phyloP scores from a whole-genome alignment of 2,888 invertebrate genomes.

The Leucania comma region DNA sequence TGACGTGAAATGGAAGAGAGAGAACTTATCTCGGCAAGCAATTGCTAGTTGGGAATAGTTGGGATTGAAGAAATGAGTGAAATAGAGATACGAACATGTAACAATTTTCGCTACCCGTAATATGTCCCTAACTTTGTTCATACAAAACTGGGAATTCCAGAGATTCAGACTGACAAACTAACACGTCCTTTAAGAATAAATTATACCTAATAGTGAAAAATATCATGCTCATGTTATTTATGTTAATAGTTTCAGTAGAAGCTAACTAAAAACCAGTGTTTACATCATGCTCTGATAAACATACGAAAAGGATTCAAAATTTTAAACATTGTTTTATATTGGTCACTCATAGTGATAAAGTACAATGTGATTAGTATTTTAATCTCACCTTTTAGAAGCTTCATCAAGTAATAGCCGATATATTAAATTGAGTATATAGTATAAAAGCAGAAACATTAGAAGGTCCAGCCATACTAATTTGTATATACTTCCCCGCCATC shows the following conservation, averaged over 20 bases:
- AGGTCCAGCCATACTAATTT: constrained; percentile 98
- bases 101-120: no score
- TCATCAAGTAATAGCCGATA: constrained; percentile 94
- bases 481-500: constrained; percentile 98
- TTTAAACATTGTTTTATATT: neutral
- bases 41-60: neutral
- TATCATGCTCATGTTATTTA: neutral
- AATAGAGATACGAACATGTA: neutral
- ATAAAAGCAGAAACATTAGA: constrained; percentile 94
- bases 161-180: neutral
- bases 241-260: constrained; percentile 1
- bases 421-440: constrained; percentile 94
- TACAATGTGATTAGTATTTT: neutral
- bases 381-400: constrained; percentile 92
- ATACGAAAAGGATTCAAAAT: constrained; percentile 11
- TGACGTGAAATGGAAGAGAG: no score
- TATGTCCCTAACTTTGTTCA: neutral
- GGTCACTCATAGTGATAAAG: neutral
- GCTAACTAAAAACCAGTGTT: neutral
- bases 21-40: neutral
- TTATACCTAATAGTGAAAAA: neutral
- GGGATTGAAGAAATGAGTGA: neutral
- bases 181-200: neutral
- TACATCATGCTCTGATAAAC: constrained; percentile 24
- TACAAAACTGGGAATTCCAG: neutral